These are phyloP conservation scores for Micrasema longulum DNA, from an alignment of 1,140 invertebrate genomes.

Conservation along the genomic window DNA sequence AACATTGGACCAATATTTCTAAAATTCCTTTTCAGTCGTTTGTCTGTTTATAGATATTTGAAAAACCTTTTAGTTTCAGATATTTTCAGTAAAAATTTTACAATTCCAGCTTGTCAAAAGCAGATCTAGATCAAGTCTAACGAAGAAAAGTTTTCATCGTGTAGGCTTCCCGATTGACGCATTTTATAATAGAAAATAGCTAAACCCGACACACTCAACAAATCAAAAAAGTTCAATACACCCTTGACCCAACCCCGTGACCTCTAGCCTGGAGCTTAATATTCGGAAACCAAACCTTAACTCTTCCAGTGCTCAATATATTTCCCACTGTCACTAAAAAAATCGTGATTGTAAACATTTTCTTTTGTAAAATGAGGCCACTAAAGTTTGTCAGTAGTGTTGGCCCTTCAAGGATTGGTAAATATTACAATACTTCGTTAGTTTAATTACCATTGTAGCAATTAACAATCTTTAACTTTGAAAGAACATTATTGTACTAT, in stretches of 20 bases:
- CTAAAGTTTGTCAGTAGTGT: constrained; percentile 7
- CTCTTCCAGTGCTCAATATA: constrained; percentile 1
- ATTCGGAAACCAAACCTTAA: constrained; percentile 33
- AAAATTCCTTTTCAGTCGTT: too few relatives aligned
- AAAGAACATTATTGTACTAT: too few relatives aligned
- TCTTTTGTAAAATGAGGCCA: constrained; percentile 14
- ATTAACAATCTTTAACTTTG: too few relatives aligned
- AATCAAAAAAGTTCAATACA: constrained; percentile 24
- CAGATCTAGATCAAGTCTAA: constrained; percentile 1
- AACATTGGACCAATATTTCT: too few relatives aligned
- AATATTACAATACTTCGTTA: too few relatives aligned
- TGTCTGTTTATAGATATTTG: too few relatives aligned
- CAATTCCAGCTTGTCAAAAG: background rate
- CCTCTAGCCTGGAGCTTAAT: constrained; percentile 21
- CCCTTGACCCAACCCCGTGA: constrained; percentile 19
- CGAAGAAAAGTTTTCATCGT: constrained; percentile 9
- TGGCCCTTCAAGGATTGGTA: constrained; percentile 5
- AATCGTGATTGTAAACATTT: background rate
- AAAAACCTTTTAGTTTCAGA: constrained; percentile 4
- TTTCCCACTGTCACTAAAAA: too few relatives aligned
- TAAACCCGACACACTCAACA: constrained; percentile 7
- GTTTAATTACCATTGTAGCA: too few relatives aligned
- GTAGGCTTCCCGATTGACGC: constrained; percentile 17
- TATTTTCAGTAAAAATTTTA: constrained; percentile 4
- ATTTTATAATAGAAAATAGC: constrained; percentile 21